A percentile compares a stretch with the other conserved stretches of the same genome.
phyloP scores from a whole-genome alignment of 64 coral and sea anemone genomes.

The Montipora cactus region DNA sequence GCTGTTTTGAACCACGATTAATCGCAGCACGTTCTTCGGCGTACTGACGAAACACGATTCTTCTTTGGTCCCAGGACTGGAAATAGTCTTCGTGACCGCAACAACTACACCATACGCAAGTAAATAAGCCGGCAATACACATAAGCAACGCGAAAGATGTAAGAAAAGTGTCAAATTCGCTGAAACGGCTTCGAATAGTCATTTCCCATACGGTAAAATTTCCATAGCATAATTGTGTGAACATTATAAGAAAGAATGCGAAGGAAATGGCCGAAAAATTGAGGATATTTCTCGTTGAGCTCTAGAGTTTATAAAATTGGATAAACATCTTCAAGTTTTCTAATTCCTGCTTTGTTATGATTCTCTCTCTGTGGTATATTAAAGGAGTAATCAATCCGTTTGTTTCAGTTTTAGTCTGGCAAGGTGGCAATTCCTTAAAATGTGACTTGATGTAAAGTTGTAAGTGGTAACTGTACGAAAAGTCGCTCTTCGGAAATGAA shows the following conservation, averaged over 20 bases:
- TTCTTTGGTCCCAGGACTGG: not conserved
- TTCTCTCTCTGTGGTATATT: not conserved
- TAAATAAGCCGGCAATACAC: not conserved
- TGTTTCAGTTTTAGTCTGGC: not conserved
- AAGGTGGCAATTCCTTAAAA: not conserved
- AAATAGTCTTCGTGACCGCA: slow-evolving; percentile 31
- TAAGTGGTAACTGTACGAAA: not conserved
- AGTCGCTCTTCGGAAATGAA: not conserved
- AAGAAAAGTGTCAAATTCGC: slow-evolving; percentile 16
- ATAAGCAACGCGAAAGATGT: not conserved
- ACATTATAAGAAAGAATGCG: not conserved
- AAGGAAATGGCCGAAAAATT: not conserved
- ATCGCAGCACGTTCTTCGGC: not conserved
- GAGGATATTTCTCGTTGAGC: not conserved
- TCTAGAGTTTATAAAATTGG: not conserved
- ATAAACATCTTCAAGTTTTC: not conserved
- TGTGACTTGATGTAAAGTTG: not conserved
- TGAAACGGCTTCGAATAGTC: not conserved
- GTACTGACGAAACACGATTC: not conserved
- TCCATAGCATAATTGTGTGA: not conserved
- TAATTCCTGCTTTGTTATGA: not conserved
- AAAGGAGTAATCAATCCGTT: not conserved
- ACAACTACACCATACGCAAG: slow-evolving; percentile 18
- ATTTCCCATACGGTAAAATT: not conserved
- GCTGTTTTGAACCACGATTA: not conserved